A percentile compares a stretch with the other conserved stretches of the same genome.
These are phyloP conservation scores for Micromys minutus DNA, from an alignment of 2,113 vertebrate species.

Conservation along the genomic window DNA sequence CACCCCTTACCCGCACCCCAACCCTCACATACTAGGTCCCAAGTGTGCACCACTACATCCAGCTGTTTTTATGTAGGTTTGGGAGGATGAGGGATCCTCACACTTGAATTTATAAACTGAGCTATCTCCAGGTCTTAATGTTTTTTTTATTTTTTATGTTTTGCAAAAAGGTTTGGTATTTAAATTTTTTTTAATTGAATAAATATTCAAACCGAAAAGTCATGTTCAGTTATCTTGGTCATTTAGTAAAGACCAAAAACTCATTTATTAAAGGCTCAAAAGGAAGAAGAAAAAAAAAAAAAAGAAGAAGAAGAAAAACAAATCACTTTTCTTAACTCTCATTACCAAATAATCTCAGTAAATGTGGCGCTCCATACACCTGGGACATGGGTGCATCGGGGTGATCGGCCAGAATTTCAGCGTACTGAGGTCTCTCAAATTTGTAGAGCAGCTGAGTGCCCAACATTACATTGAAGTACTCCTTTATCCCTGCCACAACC, in stretches of 20 bases:
- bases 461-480: constrained; percentile 99
- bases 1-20: not conserved
- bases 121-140: not conserved
- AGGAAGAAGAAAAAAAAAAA: too few relatives aligned
- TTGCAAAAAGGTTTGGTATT: not conserved
- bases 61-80: not conserved
- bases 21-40: not conserved
- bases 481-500: constrained; percentile 96
- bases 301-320: too few relatives aligned
- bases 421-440: constrained; percentile 98
- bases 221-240: not conserved
- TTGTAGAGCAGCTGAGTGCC: constrained; percentile 99
- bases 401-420: constrained; percentile 96
- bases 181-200: not conserved
- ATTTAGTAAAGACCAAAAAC: not conserved
- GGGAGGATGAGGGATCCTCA: not conserved
- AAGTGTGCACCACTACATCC: not conserved
- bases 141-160: not conserved
- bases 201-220: not conserved
- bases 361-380: constrained; percentile 96
- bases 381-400: constrained; percentile 97
- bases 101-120: not conserved
- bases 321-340: rapidly evolving
- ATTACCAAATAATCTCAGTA: constrained; percentile 96
- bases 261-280: rapidly evolving